phyloP scores from a whole-genome alignment of 2,797 vertebrate species.

The Eurystomus glaucurus region DNA sequence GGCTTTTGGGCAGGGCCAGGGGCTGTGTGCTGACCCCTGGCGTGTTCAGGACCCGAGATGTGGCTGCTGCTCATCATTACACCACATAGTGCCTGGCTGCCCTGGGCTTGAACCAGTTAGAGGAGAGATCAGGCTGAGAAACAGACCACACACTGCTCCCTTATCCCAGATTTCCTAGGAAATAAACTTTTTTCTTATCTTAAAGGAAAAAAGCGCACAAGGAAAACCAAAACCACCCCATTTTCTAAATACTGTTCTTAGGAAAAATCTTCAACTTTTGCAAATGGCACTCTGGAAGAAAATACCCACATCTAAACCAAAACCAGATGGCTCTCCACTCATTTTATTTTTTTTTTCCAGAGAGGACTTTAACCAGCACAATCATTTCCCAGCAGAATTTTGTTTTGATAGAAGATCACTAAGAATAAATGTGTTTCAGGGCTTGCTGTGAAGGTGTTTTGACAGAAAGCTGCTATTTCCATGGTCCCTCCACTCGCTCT shows the following conservation, averaged over 20 bases:
- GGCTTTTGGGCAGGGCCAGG: neutral
- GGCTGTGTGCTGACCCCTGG: fast-evolving
- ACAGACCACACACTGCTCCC: fast-evolving
- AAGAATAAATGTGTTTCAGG: slow-evolving; percentile 43
- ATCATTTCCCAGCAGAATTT: slow-evolving; percentile 49
- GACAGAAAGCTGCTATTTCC: slow-evolving; percentile 29
- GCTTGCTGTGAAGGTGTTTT: slow-evolving; percentile 38
- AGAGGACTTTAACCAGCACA: slow-evolving; percentile 43
- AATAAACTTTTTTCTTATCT: neutral
- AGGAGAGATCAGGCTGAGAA: neutral
- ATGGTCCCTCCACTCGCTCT: neutral
- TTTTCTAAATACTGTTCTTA: neutral
- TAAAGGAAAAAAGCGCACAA: neutral
- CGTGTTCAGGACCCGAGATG: neutral
- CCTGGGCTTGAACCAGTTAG: neutral
- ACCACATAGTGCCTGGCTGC: fast-evolving
- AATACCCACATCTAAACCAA: neutral
- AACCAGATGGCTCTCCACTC: slow-evolving; percentile 30
- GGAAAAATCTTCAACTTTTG: neutral
- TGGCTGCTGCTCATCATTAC: neutral
- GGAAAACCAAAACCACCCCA: neutral
- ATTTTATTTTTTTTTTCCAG: neutral
- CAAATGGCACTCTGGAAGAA: slow-evolving; percentile 27
- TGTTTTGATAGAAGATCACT: slow-evolving; percentile 46
- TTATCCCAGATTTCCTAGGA: neutral